These are phyloP conservation scores for Poicephalus gulielmi DNA, from an alignment of 2,113 vertebrate species.

Conservation along the genomic window DNA sequence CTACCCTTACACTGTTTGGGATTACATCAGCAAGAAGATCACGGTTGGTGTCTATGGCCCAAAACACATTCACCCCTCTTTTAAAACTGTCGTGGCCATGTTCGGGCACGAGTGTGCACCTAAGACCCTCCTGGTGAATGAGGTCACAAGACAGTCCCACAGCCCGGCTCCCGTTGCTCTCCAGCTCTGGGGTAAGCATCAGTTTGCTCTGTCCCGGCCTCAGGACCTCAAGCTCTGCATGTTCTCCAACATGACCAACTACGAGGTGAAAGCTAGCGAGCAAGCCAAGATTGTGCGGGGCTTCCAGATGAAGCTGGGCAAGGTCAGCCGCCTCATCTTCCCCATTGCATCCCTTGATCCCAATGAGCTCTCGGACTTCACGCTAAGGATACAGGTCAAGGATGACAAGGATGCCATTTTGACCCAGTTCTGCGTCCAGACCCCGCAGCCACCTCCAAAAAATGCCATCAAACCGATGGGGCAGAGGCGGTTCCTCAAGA, in stretches of 20 bases:
- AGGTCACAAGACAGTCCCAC: conserved; percentile 83
- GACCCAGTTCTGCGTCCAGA: conserved; percentile 95
- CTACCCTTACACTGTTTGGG: conserved; percentile 89
- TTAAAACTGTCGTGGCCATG: conserved; percentile 92
- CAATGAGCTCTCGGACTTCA: conserved; percentile 88
- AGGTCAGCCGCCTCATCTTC: conserved; percentile 89
- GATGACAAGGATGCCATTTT: conserved; percentile 86
- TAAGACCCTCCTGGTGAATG: conserved; percentile 89
- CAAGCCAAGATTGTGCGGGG: conserved; percentile 85
- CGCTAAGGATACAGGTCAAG: conserved; percentile 88
- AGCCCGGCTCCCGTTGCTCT: conserved; percentile 81
- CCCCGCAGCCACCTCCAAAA: conserved; percentile 88
- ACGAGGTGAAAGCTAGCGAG: conserved; percentile 83
- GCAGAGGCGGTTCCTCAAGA: conserved; percentile 93
- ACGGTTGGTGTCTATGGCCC: conserved; percentile 93
- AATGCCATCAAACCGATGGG: conserved; percentile 79
- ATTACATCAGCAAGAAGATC: conserved; percentile 90
- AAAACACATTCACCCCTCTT: conserved; percentile 95
- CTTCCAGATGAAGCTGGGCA: conserved; percentile 95
- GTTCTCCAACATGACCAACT: conserved; percentile 95
- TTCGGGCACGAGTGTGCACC: conserved; percentile 95
- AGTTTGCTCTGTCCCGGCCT: conserved; percentile 85
- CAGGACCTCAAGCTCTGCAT: conserved; percentile 90
- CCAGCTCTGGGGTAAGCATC: conserved; percentile 96
- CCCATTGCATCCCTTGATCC: conserved; percentile 81